These are phyloP conservation scores for Canis aureus DNA, from an alignment of 2,113 vertebrate genomes.

Conservation along the genomic window DNA sequence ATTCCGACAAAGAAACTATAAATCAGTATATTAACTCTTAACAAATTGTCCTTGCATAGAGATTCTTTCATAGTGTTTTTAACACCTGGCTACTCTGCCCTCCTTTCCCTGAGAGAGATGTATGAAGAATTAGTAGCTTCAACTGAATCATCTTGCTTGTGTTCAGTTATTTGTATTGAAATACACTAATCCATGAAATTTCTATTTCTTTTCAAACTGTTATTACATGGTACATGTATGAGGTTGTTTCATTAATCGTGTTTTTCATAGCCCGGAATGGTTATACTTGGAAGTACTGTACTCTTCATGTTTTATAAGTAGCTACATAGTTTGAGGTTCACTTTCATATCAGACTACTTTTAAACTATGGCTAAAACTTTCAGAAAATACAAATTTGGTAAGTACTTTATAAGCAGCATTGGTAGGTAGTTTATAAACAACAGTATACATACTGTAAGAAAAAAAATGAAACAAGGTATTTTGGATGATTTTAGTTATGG, in stretches of 20 bases:
- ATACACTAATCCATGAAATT: background rate
- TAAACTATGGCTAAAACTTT: conserved; percentile 36
- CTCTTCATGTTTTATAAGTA: background rate
- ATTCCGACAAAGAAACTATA: conserved; percentile 13
- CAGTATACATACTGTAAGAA: background rate
- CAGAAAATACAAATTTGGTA: background rate
- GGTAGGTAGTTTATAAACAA: conserved; percentile 12
- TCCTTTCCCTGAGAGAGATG: background rate
- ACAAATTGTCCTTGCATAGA: background rate
- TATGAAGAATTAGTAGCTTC: background rate
- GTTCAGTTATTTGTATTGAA: background rate
- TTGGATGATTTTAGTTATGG: background rate
- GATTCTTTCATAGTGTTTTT: background rate
- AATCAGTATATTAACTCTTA: background rate
- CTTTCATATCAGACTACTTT: conserved; percentile 2
- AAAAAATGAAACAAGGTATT: background rate
- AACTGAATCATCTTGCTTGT: background rate
- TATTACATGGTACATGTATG: background rate
- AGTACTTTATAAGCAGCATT: background rate
- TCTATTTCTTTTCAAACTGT: background rate
- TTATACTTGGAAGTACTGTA: background rate
- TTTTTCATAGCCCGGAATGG: background rate
- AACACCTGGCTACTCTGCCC: background rate
- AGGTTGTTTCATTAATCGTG: background rate
- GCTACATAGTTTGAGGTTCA: background rate